Conservation (phyloP, 2,113 vertebrate species). For the Hoplias malabaricus region DNA sequence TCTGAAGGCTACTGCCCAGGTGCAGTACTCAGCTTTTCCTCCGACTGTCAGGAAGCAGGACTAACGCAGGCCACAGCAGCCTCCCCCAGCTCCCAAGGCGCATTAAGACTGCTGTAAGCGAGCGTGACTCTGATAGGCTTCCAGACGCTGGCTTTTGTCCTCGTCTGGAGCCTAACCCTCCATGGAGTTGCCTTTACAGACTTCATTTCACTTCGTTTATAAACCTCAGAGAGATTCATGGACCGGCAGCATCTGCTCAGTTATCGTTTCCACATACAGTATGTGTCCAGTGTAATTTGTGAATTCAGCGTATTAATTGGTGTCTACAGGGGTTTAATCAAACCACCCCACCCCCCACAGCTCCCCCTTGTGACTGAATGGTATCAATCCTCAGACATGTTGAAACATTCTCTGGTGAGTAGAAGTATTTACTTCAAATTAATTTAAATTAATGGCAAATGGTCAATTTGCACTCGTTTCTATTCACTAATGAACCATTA, state of each 20-base stretch:
- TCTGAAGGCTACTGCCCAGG: background rate
- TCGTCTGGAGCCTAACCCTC: conserved; percentile 44
- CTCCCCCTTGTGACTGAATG: too few relatives aligned
- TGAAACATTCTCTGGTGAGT: too few relatives aligned
- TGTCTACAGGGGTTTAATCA: too few relatives aligned
- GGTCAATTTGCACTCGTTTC: background rate
- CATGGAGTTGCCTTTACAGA: conserved; percentile 29
- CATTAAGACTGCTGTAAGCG: conserved; percentile 6
- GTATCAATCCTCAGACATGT: too few relatives aligned
- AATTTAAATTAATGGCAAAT: conserved; percentile 12
- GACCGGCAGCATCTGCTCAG: too few relatives aligned
- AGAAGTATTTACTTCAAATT: background rate
- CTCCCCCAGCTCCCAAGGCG: background rate
- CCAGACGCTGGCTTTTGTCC: conserved; percentile 56
- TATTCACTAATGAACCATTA: conserved; percentile 8
- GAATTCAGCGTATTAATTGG: too few relatives aligned
- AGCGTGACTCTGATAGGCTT: background rate
- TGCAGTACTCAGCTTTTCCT: background rate
- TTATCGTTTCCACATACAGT: too few relatives aligned
- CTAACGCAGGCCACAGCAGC: background rate
- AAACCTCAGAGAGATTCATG: conserved; percentile 36
- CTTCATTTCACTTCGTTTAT: conserved; percentile 27
- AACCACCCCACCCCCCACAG: too few relatives aligned
- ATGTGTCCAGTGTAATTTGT: too few relatives aligned
- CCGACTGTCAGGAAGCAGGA: conserved; percentile 1